Conservation (phyloP, 2,113 vertebrate genomes). For the Scartelaos histophorus region DNA sequence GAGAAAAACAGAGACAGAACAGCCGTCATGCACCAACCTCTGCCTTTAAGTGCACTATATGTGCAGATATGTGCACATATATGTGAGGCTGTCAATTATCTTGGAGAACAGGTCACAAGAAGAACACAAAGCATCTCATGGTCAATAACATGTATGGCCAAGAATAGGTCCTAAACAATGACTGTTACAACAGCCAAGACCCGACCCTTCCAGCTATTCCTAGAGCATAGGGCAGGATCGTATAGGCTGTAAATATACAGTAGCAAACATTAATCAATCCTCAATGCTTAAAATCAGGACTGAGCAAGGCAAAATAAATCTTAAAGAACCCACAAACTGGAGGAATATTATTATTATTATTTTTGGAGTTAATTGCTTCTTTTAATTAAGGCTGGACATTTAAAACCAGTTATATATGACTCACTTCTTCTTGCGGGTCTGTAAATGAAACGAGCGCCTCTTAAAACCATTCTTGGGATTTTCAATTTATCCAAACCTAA, state of each 20-base stretch:
- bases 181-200: slow-evolving; percentile 43
- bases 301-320: neutral
- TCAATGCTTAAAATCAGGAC: neutral
- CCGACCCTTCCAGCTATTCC: slow-evolving; percentile 70
- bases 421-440: neutral
- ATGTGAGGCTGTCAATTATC: slow-evolving; percentile 4
- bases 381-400: neutral
- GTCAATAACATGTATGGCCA: slow-evolving; percentile 49
- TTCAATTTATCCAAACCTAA: neutral
- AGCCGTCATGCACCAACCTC: slow-evolving; percentile 26
- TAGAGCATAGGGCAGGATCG: slow-evolving; percentile 46
- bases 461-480: neutral
- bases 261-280: neutral
- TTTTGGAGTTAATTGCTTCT: neutral
- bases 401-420: neutral
- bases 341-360: neutral
- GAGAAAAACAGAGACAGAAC: slow-evolving; percentile 51
- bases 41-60: neutral
- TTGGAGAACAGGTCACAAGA: slow-evolving; percentile 15
- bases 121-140: slow-evolving; percentile 15
- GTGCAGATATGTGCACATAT: neutral
- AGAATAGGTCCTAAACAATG: slow-evolving; percentile 68
- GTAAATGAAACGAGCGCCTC: neutral
- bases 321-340: neutral
- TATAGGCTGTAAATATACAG: slow-evolving; percentile 19